Evolutionary conservation across 92 coral and sea anemone species (phyloP), one percentile per base, ranked within the genome.

Genomic region (Umimayanthus chanpuru): DNA sequence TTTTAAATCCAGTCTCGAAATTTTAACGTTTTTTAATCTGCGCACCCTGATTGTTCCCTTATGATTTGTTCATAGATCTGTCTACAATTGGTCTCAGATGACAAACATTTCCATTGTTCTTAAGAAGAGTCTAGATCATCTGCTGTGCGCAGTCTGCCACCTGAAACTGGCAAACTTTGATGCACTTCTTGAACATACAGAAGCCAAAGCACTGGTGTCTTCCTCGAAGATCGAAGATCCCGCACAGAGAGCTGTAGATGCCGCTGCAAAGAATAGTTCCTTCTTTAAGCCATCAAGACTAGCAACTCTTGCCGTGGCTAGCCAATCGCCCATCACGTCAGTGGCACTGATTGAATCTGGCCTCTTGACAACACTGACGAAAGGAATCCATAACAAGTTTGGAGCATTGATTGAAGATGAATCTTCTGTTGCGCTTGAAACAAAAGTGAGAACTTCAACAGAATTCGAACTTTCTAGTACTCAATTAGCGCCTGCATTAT

Each of bases 81-180:
- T 97, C 6, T 94, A 89, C 90, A 89, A 91, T 14, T 97, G 96
- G 97, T 94, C 97, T 0, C 98, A 97, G 79, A 71, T 53, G 61
- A 83, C 92, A 16, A 47, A 73, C 36, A 81, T 87, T 77, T 93
- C 90, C 88, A 97, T 91, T 65, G 85, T 91, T 49, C 86, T 97
- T 39, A 97, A 97, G 80, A 93, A 90, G 81, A 94, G 97, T 71
- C 80, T 95, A 74, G 98, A 97, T 75, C 91, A 95, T 55, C 92
- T 97, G 44, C 89, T 97, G 32, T 92, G 98, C 50, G 93, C 98
- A 11, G 49, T 94, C 9, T 94, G 96, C 36, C 94, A 94, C 89
- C 92, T 88, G 56, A 89, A 92, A 73, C 94, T 93, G 44, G 49
- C 89, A 38, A 93, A 91, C 80, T 97, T 88, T 82, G 93, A 87